phyloP scores from a whole-genome alignment of 2,888 invertebrate genomes.

The Acrobasis repandana region DNA sequence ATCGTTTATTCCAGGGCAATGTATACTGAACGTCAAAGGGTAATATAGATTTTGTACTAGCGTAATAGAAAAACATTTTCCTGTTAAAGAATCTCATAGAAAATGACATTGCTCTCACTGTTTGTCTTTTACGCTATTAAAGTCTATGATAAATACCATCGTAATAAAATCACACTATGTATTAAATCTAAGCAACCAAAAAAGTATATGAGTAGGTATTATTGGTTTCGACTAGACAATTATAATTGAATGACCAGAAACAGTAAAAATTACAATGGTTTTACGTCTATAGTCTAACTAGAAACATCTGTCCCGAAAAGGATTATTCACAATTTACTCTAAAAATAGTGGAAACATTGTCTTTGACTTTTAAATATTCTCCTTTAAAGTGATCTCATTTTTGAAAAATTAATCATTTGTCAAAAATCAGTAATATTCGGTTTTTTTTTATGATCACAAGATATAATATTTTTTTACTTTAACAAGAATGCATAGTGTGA shows the following conservation, averaged over 20 bases:
- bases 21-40: conserved; percentile 6
- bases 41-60: neutral
- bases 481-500: neutral
- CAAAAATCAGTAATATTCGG: neutral
- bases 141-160: neutral
- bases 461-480: conserved; percentile 9
- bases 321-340: neutral
- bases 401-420: conserved; percentile 31
- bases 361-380: neutral
- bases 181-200: neutral
- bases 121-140: neutral
- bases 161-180: conserved; percentile 16
- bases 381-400: neutral
- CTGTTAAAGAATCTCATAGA: conserved; percentile 6
- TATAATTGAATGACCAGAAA: neutral
- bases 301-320: no score
- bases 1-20: conserved; percentile 2
- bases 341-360: neutral
- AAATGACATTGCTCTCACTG: neutral
- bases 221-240: conserved; percentile 20
- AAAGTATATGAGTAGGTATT: conserved; percentile 30
- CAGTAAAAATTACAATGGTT: no score
- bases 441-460: no score
- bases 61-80: neutral
- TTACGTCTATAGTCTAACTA: no score